phyloP scores from a whole-genome alignment of 2,888 invertebrate species.

The Lysandra bellargus region DNA sequence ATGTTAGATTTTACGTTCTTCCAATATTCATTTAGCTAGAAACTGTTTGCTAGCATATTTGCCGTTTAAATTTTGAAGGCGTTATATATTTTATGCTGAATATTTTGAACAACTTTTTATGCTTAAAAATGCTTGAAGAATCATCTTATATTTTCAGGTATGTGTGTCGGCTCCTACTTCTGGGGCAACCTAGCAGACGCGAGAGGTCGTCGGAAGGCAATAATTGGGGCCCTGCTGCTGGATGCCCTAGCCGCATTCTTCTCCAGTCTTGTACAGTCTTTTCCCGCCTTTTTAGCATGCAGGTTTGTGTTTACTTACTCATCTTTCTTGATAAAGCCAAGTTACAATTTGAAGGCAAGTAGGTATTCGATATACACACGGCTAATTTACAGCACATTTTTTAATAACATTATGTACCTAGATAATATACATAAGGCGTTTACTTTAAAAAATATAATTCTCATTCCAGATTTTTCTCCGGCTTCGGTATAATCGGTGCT shows the following conservation, averaged over 20 bases:
- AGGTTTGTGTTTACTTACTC: constrained; percentile 55
- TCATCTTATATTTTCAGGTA: constrained; percentile 64
- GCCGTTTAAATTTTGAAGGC: too few relatives aligned
- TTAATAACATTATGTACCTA: too few relatives aligned
- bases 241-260: constrained; percentile 81
- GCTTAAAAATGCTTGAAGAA: background rate
- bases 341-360: background rate
- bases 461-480: constrained; percentile 80
- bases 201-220: constrained; percentile 83
- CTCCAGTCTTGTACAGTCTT: constrained; percentile 79
- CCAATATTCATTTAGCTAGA: too few relatives aligned
- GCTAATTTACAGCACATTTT: background rate
- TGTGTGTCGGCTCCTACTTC: constrained; percentile 85
- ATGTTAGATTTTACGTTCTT: too few relatives aligned
- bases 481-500: constrained; percentile 83
- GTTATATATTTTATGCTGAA: background rate
- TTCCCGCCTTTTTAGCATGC: constrained; percentile 80
- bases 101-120: background rate
- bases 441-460: background rate
- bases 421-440: background rate
- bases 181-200: constrained; percentile 87
- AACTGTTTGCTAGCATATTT: too few relatives aligned
- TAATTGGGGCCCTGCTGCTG: constrained; percentile 81
- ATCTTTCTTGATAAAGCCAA: background rate
- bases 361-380: background rate